These are phyloP conservation scores for Dolichallabes microphthalmus DNA, from an alignment of 2,113 vertebrate genomes.

Conservation along the genomic window DNA sequence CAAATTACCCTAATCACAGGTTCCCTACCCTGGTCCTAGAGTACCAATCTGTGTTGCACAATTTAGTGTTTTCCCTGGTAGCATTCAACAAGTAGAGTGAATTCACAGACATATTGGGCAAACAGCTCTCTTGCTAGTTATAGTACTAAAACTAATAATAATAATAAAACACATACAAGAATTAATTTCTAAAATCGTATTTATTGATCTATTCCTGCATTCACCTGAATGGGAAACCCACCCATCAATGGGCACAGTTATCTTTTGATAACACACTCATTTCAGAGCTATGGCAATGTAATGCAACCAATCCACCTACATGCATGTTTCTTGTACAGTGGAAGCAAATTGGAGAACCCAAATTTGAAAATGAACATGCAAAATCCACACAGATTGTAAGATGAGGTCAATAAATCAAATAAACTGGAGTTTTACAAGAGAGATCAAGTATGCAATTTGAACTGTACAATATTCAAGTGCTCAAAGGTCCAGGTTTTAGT, in stretches of 20 bases:
- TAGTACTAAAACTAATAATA: neutral
- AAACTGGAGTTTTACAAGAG: neutral
- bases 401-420: neutral
- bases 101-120: neutral
- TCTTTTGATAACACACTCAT: neutral
- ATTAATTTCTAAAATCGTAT: too few relatives aligned
- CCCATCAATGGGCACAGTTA: neutral
- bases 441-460: neutral
- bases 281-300: neutral
- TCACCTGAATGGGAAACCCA: neutral
- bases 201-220: neutral
- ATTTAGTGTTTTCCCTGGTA: too few relatives aligned
- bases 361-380: neutral
- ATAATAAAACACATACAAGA: too few relatives aligned
- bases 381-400: neutral
- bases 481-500: neutral
- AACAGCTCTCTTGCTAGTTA: neutral
- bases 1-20: neutral
- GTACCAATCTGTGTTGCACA: neutral
- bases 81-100: neutral
- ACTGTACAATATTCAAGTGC: neutral
- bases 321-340: neutral
- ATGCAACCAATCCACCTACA: neutral
- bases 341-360: neutral
- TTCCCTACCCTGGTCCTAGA: neutral